Evolutionary conservation across 92 coral and sea anemone species (phyloP).

Genomic region (Parazoanthus atlanticus): DNA sequence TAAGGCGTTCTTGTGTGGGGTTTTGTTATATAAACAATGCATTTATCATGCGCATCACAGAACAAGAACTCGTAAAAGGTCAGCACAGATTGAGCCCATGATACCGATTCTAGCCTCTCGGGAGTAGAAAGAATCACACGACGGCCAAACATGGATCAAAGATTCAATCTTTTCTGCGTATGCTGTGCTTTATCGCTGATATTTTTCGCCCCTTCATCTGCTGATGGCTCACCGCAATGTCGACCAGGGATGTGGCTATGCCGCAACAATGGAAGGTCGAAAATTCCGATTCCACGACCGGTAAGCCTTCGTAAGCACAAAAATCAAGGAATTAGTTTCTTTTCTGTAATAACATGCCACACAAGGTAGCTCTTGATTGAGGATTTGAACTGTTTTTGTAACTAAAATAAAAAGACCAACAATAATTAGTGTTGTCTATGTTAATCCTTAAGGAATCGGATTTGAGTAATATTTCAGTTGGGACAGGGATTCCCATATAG

Average conservation of each 20-base stretch:
- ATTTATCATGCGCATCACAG: not conserved
- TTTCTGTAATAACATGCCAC: not conserved
- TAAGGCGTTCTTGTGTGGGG: not conserved
- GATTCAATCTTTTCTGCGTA: not conserved
- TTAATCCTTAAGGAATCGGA: too few species aligned
- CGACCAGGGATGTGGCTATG: conserved; percentile 32
- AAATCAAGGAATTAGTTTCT: not conserved
- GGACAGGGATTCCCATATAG: not conserved
- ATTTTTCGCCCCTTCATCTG: conserved; percentile 5
- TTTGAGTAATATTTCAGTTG: too few species aligned
- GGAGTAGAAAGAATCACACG: not conserved
- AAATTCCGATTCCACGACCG: conserved; percentile 20
- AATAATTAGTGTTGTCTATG: too few species aligned
- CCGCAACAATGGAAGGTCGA: not conserved
- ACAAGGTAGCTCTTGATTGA: not conserved
- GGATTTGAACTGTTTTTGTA: not conserved
- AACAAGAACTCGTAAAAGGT: conserved; percentile 18
- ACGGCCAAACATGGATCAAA: not conserved
- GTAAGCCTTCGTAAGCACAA: not conserved
- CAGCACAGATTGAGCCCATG: not conserved
- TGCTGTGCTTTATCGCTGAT: not conserved
- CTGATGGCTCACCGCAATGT: conserved; percentile 20
- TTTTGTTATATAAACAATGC: conserved; percentile 21
- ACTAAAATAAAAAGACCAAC: not conserved
- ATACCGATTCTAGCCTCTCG: not conserved